These are phyloP conservation scores for Anolis carolinensis DNA, from an alignment of 2,113 vertebrate species.

Conservation along the genomic window DNA sequence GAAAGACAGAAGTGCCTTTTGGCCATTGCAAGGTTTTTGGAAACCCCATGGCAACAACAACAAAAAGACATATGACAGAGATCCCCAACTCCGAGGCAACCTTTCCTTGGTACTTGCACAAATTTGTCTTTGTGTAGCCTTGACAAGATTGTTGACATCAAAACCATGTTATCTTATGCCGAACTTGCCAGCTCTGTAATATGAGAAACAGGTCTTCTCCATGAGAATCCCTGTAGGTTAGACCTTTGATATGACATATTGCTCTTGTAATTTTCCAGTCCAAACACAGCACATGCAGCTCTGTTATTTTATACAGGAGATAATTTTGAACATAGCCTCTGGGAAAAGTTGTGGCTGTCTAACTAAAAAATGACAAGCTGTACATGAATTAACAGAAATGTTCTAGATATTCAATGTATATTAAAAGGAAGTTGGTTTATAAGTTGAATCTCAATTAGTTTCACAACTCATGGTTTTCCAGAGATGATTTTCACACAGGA, in stretches of 20 bases:
- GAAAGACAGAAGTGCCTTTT: too few relatives aligned
- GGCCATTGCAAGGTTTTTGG: too few relatives aligned
- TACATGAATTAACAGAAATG: neutral
- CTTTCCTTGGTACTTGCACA: neutral
- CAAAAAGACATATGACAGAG: too few relatives aligned
- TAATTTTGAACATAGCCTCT: neutral
- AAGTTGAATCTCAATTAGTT: neutral
- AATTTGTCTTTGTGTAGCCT: neutral
- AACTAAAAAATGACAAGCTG: neutral
- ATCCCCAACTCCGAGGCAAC: neutral
- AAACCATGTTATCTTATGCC: neutral
- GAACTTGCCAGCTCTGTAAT: neutral
- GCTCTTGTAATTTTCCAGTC: neutral
- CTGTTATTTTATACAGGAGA: neutral
- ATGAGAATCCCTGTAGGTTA: neutral
- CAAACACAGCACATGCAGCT: fast-evolving
- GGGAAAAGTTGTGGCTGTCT: neutral
- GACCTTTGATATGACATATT: neutral
- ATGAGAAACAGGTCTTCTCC: neutral
- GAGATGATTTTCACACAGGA: neutral
- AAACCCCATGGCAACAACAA: too few relatives aligned
- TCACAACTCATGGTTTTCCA: neutral
- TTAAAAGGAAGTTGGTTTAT: neutral
- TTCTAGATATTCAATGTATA: neutral
- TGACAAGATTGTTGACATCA: neutral